phyloP scores from a whole-genome alignment of 2,797 vertebrate genomes.

The Rallus crepitans region DNA sequence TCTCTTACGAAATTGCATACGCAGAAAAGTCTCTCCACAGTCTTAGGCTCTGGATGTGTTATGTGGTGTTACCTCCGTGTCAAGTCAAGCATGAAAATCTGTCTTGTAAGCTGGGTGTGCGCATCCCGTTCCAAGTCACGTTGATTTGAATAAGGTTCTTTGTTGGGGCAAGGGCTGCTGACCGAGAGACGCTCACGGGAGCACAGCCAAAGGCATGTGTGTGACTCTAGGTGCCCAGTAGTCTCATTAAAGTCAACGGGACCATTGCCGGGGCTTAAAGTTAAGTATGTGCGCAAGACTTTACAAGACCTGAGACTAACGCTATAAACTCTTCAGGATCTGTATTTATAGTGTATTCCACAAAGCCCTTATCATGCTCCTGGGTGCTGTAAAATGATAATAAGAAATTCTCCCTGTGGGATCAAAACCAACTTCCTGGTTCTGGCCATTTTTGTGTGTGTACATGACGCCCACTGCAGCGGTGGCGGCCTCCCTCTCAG shows the following conservation, averaged over 20 bases:
- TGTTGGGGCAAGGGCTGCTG: background rate
- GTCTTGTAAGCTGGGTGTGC: background rate
- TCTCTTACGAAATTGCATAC: background rate
- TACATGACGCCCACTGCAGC: accelerated
- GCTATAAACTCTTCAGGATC: background rate
- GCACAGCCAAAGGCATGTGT: background rate
- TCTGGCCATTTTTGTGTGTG: accelerated
- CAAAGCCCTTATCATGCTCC: background rate
- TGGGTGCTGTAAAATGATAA: background rate
- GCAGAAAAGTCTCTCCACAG: background rate
- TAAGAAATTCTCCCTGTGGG: background rate
- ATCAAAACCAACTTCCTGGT: background rate
- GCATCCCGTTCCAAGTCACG: background rate
- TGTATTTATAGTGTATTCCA: background rate
- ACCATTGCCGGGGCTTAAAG: background rate
- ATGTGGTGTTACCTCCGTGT: background rate
- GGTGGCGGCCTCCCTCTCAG: accelerated
- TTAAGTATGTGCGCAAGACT: background rate
- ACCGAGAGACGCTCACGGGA: accelerated
- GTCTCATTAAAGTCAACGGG: background rate
- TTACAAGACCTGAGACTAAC: background rate
- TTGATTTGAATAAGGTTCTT: background rate
- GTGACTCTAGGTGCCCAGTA: background rate
- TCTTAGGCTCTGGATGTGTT: background rate
- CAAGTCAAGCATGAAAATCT: background rate